phyloP scores from a whole-genome alignment of 2,113 vertebrate species.

The Carlito syrichta region DNA sequence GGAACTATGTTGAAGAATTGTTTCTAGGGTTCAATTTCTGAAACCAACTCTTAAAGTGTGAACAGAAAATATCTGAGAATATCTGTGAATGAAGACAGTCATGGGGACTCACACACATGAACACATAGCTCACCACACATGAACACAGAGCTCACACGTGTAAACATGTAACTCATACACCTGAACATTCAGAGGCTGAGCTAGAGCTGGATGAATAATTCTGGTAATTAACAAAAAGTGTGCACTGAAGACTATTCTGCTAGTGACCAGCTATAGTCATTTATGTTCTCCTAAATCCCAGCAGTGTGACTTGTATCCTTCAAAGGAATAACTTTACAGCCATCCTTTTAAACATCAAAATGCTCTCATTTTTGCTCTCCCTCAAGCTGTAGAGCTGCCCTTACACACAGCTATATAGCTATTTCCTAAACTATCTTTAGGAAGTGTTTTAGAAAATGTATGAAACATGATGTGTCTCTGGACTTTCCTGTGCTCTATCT shows the following conservation, averaged over 20 bases:
- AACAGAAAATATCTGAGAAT: neutral
- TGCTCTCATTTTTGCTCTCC: neutral
- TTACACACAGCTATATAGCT: neutral
- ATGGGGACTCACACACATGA: neutral
- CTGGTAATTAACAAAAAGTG: neutral
- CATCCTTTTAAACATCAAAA: neutral
- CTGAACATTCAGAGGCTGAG: neutral
- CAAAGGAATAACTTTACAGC: neutral
- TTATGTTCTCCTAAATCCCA: neutral
- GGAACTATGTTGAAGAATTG: neutral
- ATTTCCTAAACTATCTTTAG: neutral
- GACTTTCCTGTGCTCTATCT: neutral
- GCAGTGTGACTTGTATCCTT: neutral
- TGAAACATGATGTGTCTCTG: neutral
- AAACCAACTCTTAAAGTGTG: neutral
- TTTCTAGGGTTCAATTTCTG: neutral
- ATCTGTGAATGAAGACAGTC: too few relatives aligned
- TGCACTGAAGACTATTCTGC: neutral
- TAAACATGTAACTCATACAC: too few relatives aligned
- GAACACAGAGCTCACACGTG: neutral
- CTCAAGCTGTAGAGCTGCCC: neutral
- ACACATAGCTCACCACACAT: neutral
- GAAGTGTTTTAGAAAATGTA: neutral
- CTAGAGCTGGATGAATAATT: neutral
- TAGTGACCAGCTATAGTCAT: neutral